Base-by-base conservation (phyloP, 2,888 invertebrate species). In the Sturmia bella region DNA sequence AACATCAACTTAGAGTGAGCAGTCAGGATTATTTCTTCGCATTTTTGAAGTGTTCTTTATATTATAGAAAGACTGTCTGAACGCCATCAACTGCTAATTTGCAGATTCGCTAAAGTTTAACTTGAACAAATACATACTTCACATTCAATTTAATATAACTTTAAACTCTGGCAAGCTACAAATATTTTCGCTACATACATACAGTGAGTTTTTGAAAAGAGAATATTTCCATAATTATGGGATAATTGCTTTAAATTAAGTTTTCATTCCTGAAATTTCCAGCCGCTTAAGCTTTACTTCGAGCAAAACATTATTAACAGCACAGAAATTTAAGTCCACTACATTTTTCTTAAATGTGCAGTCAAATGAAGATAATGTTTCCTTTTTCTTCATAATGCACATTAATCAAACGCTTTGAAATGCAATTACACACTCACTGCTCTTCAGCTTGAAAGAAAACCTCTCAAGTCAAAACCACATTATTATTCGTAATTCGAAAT, bases 361-460 rank as follows among this genome's bases (percentile, higher is more conserved):
- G 6, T 24, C 24, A 66, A 17, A 54, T 52, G 66, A 24, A 52
- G 27, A 61, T 12, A 50, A 59, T 59, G 21, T 57, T 37, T 6
- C 19, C 15, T n/a, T 43, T 43, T 43, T 5, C n/a, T 43, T 43
- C 4, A 43, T 15, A n/a, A 52, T 39, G 39, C 54, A 19, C 27
- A 52, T 48, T 21, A 70, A 48, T 70, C 48, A 70, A 27, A 59
- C 27, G 72, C 59, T 48, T 17, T 24, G 27, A 15, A 50, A 39
- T 12, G n/a, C 32, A 70, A 45, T 12, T 17, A 45, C n/a, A 5
- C n/a, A 21, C 17, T 39, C 11, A 32, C 9, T 32, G 1, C 32
- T 7, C 7, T 41, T n/a, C 2, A 27, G n/a, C 27, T 7, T 1
- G 24, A 37, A n/a, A 15, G 19, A 17, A 21, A 24, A 24, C 9